phyloP scores from a whole-genome alignment of 2,797 vertebrate genomes.

The Glossophaga mutica region DNA sequence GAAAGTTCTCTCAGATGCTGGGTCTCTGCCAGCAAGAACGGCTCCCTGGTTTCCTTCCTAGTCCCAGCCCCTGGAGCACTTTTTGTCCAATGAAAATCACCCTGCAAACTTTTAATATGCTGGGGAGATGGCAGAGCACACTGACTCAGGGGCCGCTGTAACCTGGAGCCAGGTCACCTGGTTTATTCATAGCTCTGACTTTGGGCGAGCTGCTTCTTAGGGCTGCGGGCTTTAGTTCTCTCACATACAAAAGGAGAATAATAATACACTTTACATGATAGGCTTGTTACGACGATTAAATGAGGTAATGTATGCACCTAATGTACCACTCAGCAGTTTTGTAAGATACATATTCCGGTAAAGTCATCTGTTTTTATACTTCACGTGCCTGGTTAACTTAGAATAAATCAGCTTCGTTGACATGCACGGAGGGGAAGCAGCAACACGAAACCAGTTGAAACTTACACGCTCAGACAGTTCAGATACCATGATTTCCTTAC shows the following conservation, averaged over 20 bases:
- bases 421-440: not conserved
- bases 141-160: not conserved
- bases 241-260: not conserved
- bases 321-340: not conserved
- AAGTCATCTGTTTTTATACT: not conserved
- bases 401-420: not conserved
- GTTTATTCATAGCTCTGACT: not conserved
- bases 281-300: not conserved
- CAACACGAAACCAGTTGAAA: slow-evolving; percentile 4
- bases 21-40: not conserved
- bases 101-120: not conserved
- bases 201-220: not conserved
- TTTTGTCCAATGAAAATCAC: not conserved
- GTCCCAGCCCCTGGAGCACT: not conserved
- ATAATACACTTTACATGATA: not conserved
- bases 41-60: not conserved
- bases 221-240: not conserved
- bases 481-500: not conserved
- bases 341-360: not conserved
- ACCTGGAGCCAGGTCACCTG: not conserved
- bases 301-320: not conserved
- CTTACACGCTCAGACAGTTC: not conserved
- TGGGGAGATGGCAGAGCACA: not conserved
- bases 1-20: not conserved
- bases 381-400: not conserved